A percentile compares a stretch with the other conserved stretches of the same genome.
Evolutionary conservation across 64 coral and sea anemone species (phyloP).

Genomic region (Montipora cactus): DNA sequence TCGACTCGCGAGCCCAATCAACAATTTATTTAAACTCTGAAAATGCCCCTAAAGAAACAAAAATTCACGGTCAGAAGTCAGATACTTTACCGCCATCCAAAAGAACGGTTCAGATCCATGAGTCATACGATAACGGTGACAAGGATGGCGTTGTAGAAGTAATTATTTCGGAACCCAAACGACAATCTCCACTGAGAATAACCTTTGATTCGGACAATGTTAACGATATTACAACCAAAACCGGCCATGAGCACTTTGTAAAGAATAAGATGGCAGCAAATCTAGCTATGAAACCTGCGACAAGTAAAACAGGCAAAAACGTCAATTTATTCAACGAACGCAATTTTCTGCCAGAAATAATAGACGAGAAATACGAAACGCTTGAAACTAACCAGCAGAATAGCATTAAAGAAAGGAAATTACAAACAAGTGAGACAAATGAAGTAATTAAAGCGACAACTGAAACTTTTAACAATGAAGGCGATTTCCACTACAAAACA

Average conservation of each 20-base stretch:
- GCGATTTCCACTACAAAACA: no score
- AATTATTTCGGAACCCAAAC: not conserved
- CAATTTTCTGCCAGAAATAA: not conserved
- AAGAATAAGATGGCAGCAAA: not conserved
- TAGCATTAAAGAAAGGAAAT: not conserved
- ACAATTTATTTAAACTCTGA: not conserved
- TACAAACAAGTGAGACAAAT: not conserved
- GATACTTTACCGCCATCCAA: not conserved
- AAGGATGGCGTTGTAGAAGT: not conserved
- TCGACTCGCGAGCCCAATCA: not conserved
- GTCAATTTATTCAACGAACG: not conserved
- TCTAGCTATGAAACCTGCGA: not conserved
- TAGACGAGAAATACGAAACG: not conserved
- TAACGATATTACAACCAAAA: not conserved
- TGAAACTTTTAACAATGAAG: no score
- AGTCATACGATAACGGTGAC: not conserved
- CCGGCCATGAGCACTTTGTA: not conserved
- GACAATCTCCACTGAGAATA: not conserved
- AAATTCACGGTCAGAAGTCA: not conserved
- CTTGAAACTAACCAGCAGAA: not conserved
- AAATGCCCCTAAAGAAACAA: not conserved
- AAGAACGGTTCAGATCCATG: not conserved
- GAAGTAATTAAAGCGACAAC: not conserved
- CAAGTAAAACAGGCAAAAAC: not conserved
- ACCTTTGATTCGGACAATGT: not conserved